Conservation (phyloP, 2,888 invertebrate species). For the Pocota personata region DNA sequence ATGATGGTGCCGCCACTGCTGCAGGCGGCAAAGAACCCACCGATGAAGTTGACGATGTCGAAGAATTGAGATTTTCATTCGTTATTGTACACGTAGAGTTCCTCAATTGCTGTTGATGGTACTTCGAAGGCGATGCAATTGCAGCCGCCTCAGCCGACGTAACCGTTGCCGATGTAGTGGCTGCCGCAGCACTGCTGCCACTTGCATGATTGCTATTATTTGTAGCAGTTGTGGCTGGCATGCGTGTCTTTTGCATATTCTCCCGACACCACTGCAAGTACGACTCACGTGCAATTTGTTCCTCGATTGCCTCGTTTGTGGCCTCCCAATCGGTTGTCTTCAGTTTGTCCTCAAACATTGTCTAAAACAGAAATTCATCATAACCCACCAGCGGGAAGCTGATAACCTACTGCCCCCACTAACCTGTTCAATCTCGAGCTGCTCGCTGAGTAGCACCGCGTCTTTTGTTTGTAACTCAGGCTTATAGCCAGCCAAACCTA, state of each 20-base stretch:
- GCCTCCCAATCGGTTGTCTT: conserved; percentile 96
- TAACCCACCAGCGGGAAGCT: background rate
- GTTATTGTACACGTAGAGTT: conserved; percentile 71
- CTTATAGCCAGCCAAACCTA: conserved; percentile 91
- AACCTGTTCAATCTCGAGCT: conserved; percentile 91
- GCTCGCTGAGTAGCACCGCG: conserved; percentile 90
- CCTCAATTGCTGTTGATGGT: conserved; percentile 51
- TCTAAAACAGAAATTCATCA: conserved; percentile 82
- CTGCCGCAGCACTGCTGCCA: conserved; percentile 49
- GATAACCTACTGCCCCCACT: background rate
- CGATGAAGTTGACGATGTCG: conserved; percentile 54
- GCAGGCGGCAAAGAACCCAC: conserved; percentile 48
- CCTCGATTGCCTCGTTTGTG: conserved; percentile 94
- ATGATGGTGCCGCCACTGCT: conserved; percentile 62
- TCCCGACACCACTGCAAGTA: conserved; percentile 91
- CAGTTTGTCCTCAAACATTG: conserved; percentile 95
- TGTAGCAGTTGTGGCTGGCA: conserved; percentile 60
- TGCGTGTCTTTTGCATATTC: conserved; percentile 84
- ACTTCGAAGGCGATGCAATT: conserved; percentile 78
- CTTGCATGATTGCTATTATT: conserved; percentile 64
- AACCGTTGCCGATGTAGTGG: conserved; percentile 74
- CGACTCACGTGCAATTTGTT: conserved; percentile 93
- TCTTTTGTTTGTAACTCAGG: conserved; percentile 89
- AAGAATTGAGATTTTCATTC: conserved; percentile 66
- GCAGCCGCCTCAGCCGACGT: conserved; percentile 79